phyloP scores from a whole-genome alignment of 35 echinoderm and acorn worm species.

The Apostichopus japonicus region DNA sequence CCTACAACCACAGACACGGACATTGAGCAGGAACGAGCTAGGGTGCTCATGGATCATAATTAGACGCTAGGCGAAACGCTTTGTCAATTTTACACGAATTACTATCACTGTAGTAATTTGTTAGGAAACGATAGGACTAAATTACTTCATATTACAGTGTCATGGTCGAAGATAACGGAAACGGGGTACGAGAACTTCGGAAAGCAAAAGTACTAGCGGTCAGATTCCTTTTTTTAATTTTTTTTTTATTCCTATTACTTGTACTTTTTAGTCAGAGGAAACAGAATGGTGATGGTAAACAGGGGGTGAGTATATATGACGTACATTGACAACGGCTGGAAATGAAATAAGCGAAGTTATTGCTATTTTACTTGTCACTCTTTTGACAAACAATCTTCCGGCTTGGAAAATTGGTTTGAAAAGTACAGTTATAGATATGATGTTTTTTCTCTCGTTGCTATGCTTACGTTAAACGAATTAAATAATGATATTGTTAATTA shows the following conservation, averaged over 20 bases:
- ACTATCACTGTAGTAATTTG: neutral
- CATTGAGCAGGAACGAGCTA: too few species aligned
- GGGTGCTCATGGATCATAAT: too few species aligned
- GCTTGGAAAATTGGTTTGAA: too few species aligned
- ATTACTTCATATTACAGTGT: conserved; percentile 15
- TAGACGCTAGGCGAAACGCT: too few species aligned
- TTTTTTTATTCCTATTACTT: neutral
- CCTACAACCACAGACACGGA: too few species aligned
- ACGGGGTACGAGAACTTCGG: neutral
- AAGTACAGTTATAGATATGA: too few species aligned
- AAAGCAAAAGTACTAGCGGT: conserved; percentile 26
- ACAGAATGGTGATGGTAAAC: neutral
- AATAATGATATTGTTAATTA: too few species aligned
- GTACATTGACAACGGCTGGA: neutral
- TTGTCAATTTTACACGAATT: conserved; percentile 11
- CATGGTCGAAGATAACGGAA: conserved; percentile 33
- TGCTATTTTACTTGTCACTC: neutral
- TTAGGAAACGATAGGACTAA: conserved; percentile 2
- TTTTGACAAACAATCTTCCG: too few species aligned
- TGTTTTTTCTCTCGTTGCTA: too few species aligned
- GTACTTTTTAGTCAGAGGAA: neutral
- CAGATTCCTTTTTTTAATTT: neutral
- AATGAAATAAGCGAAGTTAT: neutral
- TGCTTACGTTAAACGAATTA: too few species aligned
- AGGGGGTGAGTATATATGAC: neutral